Conservation (phyloP, 2,113 vertebrate species). For the Pseudopodoces humilis region DNA sequence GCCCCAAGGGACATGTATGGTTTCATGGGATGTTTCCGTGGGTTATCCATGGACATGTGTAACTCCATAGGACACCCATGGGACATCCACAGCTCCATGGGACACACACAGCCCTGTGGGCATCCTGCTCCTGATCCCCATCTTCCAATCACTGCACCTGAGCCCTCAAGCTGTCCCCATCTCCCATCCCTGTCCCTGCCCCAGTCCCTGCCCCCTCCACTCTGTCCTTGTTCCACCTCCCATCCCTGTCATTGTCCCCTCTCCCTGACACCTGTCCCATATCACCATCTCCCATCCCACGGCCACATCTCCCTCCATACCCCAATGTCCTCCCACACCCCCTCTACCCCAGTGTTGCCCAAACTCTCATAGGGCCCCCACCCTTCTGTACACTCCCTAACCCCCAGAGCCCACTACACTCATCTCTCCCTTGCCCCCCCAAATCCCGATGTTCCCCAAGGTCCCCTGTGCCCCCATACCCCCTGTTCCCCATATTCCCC, state of each 20-base stretch:
- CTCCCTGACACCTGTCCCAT: not conserved
- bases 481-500: not conserved
- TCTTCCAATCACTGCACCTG: not conserved
- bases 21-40: not conserved
- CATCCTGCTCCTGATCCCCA: not conserved
- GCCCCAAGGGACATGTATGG: accelerated
- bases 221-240: not conserved
- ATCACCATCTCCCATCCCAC: not conserved
- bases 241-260: not conserved
- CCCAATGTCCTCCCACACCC: not conserved
- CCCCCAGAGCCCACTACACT: not conserved
- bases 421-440: not conserved
- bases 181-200: not conserved
- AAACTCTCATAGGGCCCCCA: not conserved
- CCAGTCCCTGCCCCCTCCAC: not conserved
- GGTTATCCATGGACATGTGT: not conserved
- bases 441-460: too few species aligned
- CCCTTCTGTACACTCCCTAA: not conserved
- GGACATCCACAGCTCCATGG: not conserved
- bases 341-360: not conserved
- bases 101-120: not conserved
- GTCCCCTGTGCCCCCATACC: too few species aligned
- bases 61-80: not conserved
- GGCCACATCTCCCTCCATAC: not conserved
- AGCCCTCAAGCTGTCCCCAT: not conserved